Evolutionary conservation across 2,113 vertebrate genomes (phyloP).

Genomic region (Lepus americanus): DNA sequence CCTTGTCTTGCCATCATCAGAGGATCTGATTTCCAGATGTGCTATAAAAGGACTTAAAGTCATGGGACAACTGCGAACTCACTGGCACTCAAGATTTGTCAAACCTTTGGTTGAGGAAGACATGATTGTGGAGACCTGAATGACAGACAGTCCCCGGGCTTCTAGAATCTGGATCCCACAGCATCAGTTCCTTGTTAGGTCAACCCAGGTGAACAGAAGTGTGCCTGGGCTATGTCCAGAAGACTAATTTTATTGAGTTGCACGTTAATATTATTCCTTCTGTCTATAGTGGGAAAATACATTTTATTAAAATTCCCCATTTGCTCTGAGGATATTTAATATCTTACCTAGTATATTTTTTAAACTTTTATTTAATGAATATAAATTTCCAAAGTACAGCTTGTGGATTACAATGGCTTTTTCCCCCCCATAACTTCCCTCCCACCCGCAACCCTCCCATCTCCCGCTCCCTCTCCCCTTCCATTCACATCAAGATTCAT

Average conservation of each 20-base stretch:
- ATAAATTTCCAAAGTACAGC: too few relatives aligned
- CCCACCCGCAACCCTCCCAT: too few relatives aligned
- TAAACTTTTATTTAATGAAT: too few relatives aligned
- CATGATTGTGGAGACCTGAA: background rate
- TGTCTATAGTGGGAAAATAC: background rate
- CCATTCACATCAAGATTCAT: too few relatives aligned
- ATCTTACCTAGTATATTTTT: background rate
- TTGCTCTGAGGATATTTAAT: background rate
- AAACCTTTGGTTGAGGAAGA: conserved; percentile 45
- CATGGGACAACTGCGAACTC: background rate
- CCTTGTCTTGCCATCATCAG: background rate
- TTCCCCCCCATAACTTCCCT: too few relatives aligned
- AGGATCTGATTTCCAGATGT: background rate
- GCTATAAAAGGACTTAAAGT: background rate
- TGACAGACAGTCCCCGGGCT: background rate
- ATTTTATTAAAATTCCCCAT: background rate
- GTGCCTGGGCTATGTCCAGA: background rate
- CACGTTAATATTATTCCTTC: background rate
- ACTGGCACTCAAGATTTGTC: background rate
- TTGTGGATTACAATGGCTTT: too few relatives aligned
- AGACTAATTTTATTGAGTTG: background rate
- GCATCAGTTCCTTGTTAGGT: background rate
- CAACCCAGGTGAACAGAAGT: background rate
- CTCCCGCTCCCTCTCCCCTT: too few relatives aligned
- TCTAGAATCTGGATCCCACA: background rate